phyloP scores from a whole-genome alignment of 2,797 vertebrate genomes.

The Mus spretus region DNA sequence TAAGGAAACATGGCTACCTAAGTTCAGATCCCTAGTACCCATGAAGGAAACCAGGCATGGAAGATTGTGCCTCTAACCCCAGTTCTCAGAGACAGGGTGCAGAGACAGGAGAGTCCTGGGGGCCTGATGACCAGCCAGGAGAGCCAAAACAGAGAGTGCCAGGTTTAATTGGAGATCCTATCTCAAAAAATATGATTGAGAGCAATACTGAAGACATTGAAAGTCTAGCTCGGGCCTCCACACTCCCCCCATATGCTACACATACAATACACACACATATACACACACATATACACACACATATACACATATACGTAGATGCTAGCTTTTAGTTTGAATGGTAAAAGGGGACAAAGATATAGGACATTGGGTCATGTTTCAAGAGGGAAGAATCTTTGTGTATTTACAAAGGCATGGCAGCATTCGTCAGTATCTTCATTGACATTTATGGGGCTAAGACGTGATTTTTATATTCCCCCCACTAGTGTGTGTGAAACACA shows the following conservation, averaged over 20 bases:
- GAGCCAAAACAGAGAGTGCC: not conserved
- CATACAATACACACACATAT: no score
- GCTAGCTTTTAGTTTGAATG: conserved; percentile 33
- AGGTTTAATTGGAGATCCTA: not conserved
- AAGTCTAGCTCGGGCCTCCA: not conserved
- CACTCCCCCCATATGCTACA: not conserved
- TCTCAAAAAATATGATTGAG: not conserved
- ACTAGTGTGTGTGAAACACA: not conserved
- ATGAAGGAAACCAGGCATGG: not conserved
- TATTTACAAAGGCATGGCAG: conserved; percentile 20
- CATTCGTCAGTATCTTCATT: not conserved
- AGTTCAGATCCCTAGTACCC: not conserved
- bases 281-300: no score
- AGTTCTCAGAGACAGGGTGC: not conserved
- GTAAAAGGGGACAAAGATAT: not conserved
- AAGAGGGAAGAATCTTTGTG: not conserved
- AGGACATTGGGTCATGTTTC: not conserved
- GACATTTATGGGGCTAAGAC: not conserved
- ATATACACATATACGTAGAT: not conserved
- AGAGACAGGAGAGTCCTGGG: not conserved
- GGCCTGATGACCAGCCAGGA: not conserved
- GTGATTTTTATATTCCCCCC: not conserved
- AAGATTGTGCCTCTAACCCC: not conserved
- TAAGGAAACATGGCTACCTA: not conserved
- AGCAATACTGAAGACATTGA: not conserved